phyloP scores from a whole-genome alignment of 1,140 invertebrate species.

The Diabrotica undecimpunctata region DNA sequence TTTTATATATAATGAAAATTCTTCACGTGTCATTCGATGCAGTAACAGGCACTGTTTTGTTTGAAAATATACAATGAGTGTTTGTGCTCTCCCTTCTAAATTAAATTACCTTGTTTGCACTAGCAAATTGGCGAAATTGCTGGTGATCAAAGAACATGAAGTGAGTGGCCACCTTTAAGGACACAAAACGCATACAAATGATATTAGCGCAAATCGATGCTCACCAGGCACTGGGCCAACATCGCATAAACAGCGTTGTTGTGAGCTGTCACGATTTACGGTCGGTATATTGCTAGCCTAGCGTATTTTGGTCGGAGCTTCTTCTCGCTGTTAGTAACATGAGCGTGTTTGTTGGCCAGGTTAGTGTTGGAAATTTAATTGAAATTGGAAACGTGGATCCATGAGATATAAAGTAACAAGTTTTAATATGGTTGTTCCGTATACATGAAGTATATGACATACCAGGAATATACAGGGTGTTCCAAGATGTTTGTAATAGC shows the following conservation, averaged over 20 bases:
- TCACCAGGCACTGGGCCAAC: conserved; percentile 7
- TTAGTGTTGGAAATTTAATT: background rate
- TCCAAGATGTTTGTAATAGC: no score
- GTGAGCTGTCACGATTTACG: background rate
- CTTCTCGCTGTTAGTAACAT: background rate
- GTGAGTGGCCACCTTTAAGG: background rate
- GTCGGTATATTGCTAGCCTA: background rate
- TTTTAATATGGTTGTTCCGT: background rate
- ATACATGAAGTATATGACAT: no score
- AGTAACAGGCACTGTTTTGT: no score
- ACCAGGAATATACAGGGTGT: no score
- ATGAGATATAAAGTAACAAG: background rate
- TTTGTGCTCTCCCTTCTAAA: background rate
- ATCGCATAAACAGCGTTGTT: conserved; percentile 4
- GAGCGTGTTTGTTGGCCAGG: background rate
- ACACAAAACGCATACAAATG: background rate
- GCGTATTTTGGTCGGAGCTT: background rate
- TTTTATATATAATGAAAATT: background rate
- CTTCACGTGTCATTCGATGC: background rate
- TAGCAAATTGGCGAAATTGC: no score
- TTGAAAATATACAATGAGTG: background rate
- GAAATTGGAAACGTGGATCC: background rate
- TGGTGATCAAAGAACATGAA: background rate
- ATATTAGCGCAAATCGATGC: conserved; percentile 9
- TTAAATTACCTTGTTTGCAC: background rate